These are phyloP conservation scores for Tragelaphus imberbis DNA, from an alignment of 2,113 vertebrate species.

Conservation along the genomic window DNA sequence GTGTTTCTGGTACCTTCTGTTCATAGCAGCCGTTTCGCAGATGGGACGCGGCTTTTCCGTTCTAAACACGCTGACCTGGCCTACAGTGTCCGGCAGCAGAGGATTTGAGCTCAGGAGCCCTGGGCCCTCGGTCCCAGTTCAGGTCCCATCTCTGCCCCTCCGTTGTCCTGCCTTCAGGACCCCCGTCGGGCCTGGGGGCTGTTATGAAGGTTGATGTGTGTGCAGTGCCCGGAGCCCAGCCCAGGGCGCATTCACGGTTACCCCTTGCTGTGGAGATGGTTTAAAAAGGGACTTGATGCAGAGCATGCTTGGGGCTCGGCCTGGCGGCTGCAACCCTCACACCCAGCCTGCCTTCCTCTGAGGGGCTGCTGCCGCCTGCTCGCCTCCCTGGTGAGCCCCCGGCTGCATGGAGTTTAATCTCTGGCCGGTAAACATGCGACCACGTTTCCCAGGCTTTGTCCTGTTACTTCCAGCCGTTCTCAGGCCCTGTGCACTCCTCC, in stretches of 20 bases:
- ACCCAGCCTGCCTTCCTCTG: not conserved
- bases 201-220: not conserved
- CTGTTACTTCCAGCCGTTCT: not conserved
- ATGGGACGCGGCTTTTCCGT: not conserved
- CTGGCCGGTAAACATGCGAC: not conserved
- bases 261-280: not conserved
- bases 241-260: not conserved
- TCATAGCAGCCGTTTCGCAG: not conserved
- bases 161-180: not conserved
- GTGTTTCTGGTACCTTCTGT: not conserved
- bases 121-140: not conserved
- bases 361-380: slow-evolving; percentile 33
- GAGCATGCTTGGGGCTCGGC: not conserved
- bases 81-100: not conserved
- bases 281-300: not conserved
- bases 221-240: not conserved
- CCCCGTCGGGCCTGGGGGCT: not conserved
- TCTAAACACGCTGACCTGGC: not conserved
- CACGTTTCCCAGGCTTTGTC: not conserved
- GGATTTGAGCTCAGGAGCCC: not conserved
- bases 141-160: not conserved
- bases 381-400: not conserved
- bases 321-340: not conserved
- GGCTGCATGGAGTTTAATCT: not conserved
- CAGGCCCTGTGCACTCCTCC: not conserved